Base-by-base conservation (phyloP, 2,888 invertebrate species). In the Melipona bicolor region DNA sequence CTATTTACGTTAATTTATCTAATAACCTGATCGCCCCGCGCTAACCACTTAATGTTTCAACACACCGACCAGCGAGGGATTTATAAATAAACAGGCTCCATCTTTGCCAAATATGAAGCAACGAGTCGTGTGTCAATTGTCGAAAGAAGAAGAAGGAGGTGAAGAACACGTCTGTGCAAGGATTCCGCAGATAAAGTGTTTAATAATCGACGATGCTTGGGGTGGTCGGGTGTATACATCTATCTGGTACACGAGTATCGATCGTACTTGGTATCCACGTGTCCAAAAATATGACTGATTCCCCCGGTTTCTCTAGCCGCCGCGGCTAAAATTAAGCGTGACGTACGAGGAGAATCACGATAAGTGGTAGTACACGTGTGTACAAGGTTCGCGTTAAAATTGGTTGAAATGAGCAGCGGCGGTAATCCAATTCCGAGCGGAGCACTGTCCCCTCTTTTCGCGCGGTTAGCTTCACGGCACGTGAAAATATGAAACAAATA, bases 381-480 rank as follows among this genome's bases (percentile, higher is more conserved):
- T 27, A 61, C 70, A 71, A 78, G 74, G 68, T 50, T 73, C 71
- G 75, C 54, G 84, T 84, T 84, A 84, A 83, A 80, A 71, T 69
- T 81, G 85, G 81, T 70, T 75, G 79, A 86, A 82, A 82, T 76
- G 79, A 81, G 82, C 79, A 71, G 24, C 62, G 61, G 67, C 73
- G 19, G 76, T 85, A 86, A 85, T 86, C 82, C 86, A 82, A 86
- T 86, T 86, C 85, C 49, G 69, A 76, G 36, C 36, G 50, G 85
- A 74, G 72, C 54, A 61, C 69, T 50, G 24, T 62, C 71, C 74
- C 62, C 62, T 52, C 62, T 61, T 69, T 65, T 54, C 69, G 62
- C 61, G 81, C 36, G 32, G 68, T 69, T 54, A n/a, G 73, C 64
- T 81, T 85, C 78, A 77, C 64, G 74, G 61, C 65, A 68, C 82